Evolutionary conservation across 1,140 invertebrate genomes (phyloP).

Genomic region (Acromyrmex charruanus): DNA sequence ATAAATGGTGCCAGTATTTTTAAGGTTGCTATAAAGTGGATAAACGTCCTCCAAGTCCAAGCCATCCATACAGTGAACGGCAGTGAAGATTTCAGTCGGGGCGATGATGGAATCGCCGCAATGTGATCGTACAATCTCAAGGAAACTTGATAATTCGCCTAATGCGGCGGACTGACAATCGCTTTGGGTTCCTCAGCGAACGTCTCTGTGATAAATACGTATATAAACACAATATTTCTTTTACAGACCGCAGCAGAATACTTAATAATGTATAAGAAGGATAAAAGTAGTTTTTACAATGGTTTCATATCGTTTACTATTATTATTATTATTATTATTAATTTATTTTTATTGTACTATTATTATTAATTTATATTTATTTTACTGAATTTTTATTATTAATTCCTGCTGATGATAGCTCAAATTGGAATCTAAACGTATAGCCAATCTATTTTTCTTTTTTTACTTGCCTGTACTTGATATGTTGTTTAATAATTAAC

Average conservation of each 20-base stretch:
- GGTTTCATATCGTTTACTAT: too few relatives aligned
- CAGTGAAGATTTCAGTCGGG: conserved; percentile 84
- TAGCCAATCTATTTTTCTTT: too few relatives aligned
- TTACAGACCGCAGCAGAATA: not conserved
- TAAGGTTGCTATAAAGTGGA: conserved; percentile 84
- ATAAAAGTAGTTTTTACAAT: too few relatives aligned
- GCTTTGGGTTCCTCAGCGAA: conserved; percentile 38
- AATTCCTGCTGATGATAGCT: too few relatives aligned
- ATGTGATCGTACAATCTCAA: conserved; percentile 79
- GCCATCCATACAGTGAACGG: conserved; percentile 84
- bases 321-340: too few relatives aligned
- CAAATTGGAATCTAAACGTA: too few relatives aligned
- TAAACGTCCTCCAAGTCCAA: conserved; percentile 8
- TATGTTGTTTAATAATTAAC: too few relatives aligned
- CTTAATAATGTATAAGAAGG: not conserved
- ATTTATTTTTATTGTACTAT: too few relatives aligned
- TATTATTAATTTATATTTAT: too few relatives aligned
- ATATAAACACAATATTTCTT: not conserved
- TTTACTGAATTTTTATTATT: too few relatives aligned
- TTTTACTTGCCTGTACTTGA: too few relatives aligned
- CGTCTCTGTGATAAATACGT: conserved; percentile 52
- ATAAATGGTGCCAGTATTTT: conserved; percentile 32
- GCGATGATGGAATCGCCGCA: conserved; percentile 85
- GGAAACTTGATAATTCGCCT: conserved; percentile 87
- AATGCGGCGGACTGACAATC: conserved; percentile 80